Base-by-base conservation (phyloP, 1,140 invertebrate genomes). In the Asbolus verrucosus region DNA sequence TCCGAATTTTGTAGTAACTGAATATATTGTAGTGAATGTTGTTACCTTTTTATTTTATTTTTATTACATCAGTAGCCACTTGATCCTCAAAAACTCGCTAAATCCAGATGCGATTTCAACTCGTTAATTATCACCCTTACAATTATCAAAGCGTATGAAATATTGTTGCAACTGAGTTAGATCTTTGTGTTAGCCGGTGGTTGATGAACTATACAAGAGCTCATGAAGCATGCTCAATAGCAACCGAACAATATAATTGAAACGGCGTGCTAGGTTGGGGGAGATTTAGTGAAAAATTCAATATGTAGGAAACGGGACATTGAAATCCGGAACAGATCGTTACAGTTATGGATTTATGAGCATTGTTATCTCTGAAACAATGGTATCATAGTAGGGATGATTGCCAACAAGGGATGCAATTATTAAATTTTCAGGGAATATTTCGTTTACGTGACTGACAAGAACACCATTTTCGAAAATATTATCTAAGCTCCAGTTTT, bases 211-310 rank as follows among this genome's bases (percentile, higher is more conserved):
- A 27, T 54, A 11, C 9, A 8, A 6, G 11, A 54, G 21, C 21
- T 54, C 46, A 27, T 54, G 46, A 11, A 21, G 19, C 21, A 54
- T 13, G 21, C 19, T 43, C 39, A 43, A 43, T 16, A 11, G 39
- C 39, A 14, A 43, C 13, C 16, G 21, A 27, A 54, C 21, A 54
- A 30, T 54, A 14, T 54, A 54, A 54, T 54, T 54, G 59, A 62
- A 62, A 62, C 30, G 31, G 59, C 31, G 36, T 36, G 27, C 24
- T 61, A 38, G 59, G 31, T 24, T 59, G 18, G 36, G 70, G 41
- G 60, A 66, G 73, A 67, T 75, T 72, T 68, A 70, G 70, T 75
- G 70, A 74, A 75, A 75, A 75, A 72, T 72, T 75, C 73, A 73
- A 75, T 75, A 75, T 68, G 65, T 63, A 72, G 71, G 70, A 73